Percentiles rank a stretch among this genome's conserved stretches.
These are phyloP conservation scores for Gymnoscopelus braueri DNA, from an alignment of 2,797 vertebrate species.

Conservation along the genomic window DNA sequence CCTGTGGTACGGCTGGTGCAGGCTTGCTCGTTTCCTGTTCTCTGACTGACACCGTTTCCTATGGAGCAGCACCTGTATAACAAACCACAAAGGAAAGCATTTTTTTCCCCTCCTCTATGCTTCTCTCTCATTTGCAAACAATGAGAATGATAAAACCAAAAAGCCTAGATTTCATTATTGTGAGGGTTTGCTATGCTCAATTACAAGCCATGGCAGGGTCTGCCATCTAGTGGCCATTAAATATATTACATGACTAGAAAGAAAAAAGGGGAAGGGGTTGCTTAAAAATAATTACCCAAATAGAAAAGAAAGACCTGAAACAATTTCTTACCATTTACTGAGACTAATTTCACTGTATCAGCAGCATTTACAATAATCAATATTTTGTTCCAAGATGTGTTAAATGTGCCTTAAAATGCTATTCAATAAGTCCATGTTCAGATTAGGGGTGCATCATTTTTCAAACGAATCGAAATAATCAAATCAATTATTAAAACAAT, in stretches of 20 bases:
- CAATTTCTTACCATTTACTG: too few relatives aligned
- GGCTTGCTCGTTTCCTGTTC: conserved; percentile 28
- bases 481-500: too few relatives aligned
- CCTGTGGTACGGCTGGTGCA: conserved; percentile 31
- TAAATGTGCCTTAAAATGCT: too few relatives aligned
- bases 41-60: conserved; percentile 37
- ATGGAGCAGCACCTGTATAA: conserved; percentile 57
- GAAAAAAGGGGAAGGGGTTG: background rate
- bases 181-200: conserved; percentile 25
- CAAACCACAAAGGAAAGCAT: conserved; percentile 42
- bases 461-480: too few relatives aligned
- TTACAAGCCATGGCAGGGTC: conserved; percentile 60
- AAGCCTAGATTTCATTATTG: conserved; percentile 15
- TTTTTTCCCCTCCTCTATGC: conserved; percentile 24
- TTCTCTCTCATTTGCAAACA: conserved; percentile 26
- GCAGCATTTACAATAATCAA: too few relatives aligned
- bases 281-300: conserved; percentile 29
- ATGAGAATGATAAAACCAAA: conserved; percentile 9
- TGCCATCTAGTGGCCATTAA: conserved; percentile 68
- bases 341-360: too few relatives aligned
- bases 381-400: too few relatives aligned
- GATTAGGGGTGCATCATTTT: too few relatives aligned
- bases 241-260: conserved; percentile 45
- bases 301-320: too few relatives aligned
- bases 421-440: too few relatives aligned